Evolutionary conservation across 2,888 invertebrate species (phyloP), one percentile per base, ranked within the genome.

Genomic region (Isoperla grammatica): DNA sequence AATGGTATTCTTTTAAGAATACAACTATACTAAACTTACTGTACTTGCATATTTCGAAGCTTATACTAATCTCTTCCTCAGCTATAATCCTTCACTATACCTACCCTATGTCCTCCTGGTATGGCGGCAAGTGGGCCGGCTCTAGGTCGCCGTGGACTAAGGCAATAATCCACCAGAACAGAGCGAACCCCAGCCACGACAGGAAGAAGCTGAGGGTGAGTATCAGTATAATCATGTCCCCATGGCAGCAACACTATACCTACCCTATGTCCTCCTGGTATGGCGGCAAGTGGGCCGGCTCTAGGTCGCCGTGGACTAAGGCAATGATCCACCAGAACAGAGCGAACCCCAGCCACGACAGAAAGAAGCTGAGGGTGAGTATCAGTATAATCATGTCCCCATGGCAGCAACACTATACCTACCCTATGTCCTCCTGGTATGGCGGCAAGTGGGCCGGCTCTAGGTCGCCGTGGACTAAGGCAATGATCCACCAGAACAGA

Each of bases 311-410:
- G 69, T 88, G 88, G 2, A 82, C 79, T 68, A 85, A 86, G 1
- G 88, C 83, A 15, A 88, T 83, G 17, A 87, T 76, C 76, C 87
- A 90, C 85, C 90, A 93, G 64, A 90, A 78, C 6, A 82, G 78
- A 0, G 88, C 90, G 71, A 93, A 93, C 9, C 85, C 68, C 19
- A 88, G 74, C 92, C 93, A 94, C 71, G 88, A 86, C 11, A 83
- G 68, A 66, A 86, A 80, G 71, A 87, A 88, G 0, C 80, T 77
- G 6, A 79, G 68, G 39, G 82, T 76, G 72, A 88, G 83, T 15
- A 85, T 72, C 1, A 86, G 68, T 1, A 87, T 72, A 1, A 86
- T 81, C 76, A n/a, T n/a, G n/a, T n/a, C n/a, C n/a, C n/a, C n/a
- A n/a, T n/a, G n/a, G n/a, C n/a, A n/a, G n/a, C n/a, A n/a, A n/a